A percentile compares a stretch with the other conserved stretches of the same genome.
Evolutionary conservation across 2,888 invertebrate species (phyloP).

Genomic region (Perizoma flavofasciatum): DNA sequence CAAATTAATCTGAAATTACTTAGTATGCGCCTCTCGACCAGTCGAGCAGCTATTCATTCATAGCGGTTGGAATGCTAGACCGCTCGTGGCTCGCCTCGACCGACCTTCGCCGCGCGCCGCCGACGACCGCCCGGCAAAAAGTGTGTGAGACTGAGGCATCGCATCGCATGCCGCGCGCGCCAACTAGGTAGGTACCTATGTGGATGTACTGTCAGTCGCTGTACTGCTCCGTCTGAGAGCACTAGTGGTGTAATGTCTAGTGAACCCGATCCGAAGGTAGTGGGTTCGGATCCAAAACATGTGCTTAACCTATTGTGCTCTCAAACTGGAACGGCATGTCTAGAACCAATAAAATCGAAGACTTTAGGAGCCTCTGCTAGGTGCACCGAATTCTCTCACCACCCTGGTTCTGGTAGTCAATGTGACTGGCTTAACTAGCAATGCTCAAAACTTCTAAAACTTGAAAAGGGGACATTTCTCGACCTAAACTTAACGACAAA

Average conservation of each 20-base stretch:
- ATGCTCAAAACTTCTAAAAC: too few relatives aligned
- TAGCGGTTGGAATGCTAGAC: conserved; percentile 80
- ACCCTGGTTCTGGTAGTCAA: too few relatives aligned
- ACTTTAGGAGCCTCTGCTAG: too few relatives aligned
- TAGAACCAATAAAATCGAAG: too few relatives aligned
- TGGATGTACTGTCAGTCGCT: conserved; percentile 46
- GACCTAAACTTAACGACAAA: too few relatives aligned
- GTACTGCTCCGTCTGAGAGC: conserved; percentile 43
- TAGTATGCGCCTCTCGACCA: conserved; percentile 74
- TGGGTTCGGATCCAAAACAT: too few relatives aligned
- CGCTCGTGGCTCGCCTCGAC: conserved; percentile 74
- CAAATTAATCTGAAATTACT: conserved; percentile 81
- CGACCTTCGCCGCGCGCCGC: conserved; percentile 65
- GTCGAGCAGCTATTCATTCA: conserved; percentile 81
- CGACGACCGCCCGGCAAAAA: conserved; percentile 53
- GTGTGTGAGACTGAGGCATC: conserved; percentile 49
- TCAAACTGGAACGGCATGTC: conserved; percentile 9
- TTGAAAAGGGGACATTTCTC: too few relatives aligned
- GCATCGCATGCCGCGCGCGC: conserved; percentile 52
- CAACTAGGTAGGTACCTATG: conserved; percentile 52
- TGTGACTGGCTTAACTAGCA: too few relatives aligned
- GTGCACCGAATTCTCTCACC: too few relatives aligned
- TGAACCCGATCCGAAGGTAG: too few relatives aligned
- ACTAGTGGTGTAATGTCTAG: too few relatives aligned
- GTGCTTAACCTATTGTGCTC: conserved; percentile 31